Evolutionary conservation across 53 echinoderm and acorn worm genomes (phyloP).

Genomic region (Glandiceps talaboti): DNA sequence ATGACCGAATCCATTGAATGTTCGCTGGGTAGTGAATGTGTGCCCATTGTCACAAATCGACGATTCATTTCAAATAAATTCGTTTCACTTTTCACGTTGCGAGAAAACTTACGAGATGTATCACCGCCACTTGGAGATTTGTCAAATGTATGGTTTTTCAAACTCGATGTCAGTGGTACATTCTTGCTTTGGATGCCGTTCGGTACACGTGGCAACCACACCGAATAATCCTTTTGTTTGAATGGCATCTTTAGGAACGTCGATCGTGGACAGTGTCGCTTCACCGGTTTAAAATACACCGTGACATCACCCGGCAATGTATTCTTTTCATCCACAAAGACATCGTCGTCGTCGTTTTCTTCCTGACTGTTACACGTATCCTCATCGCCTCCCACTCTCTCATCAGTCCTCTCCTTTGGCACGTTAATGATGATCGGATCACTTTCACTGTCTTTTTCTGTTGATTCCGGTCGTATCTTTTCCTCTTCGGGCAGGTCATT

Average conservation of each 20-base stretch:
- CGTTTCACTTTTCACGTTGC: not conserved
- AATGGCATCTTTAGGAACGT: not conserved
- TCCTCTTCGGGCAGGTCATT: not conserved
- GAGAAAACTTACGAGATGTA: not conserved
- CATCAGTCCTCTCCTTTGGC: not conserved
- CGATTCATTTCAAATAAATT: not conserved
- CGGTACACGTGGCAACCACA: not conserved
- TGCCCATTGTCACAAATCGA: not conserved
- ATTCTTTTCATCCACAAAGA: not conserved
- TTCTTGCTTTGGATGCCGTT: not conserved
- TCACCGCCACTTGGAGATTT: not conserved
- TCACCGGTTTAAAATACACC: not conserved
- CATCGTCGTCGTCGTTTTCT: constrained; percentile 1
- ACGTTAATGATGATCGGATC: not conserved
- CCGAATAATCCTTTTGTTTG: not conserved
- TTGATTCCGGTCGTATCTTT: not conserved
- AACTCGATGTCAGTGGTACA: not conserved
- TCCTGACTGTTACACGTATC: constrained; percentile 8
- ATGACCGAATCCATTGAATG: not conserved
- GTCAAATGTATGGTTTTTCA: not conserved
- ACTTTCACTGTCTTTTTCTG: not conserved
- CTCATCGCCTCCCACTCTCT: not conserved
- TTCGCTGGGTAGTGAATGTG: not conserved
- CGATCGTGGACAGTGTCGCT: not conserved
- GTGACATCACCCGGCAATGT: not conserved